Percentiles rank a stretch among this genome's conserved stretches.
phyloP scores from a whole-genome alignment of 2,797 vertebrate species.

The Caiman crocodilus region DNA sequence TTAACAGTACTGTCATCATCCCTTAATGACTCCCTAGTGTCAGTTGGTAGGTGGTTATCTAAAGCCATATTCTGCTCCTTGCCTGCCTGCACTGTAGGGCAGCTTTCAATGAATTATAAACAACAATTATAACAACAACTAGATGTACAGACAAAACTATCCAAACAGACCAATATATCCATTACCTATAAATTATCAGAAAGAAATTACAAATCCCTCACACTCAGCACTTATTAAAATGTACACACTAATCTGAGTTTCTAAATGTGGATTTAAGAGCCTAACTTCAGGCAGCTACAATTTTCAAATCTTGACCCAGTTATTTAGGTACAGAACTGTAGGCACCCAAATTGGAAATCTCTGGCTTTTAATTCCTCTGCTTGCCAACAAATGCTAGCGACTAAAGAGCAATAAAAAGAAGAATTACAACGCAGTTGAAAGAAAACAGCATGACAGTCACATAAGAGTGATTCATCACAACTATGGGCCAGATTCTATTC shows the following conservation, averaged over 20 bases:
- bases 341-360: neutral
- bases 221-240: neutral
- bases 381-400: neutral
- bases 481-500: too few relatives aligned
- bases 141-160: neutral
- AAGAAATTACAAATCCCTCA: neutral
- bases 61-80: neutral
- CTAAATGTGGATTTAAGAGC: neutral
- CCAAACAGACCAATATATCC: neutral
- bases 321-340: neutral
- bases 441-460: neutral
- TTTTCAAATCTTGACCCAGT: neutral
- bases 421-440: neutral
- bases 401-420: neutral
- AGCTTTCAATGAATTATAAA: neutral
- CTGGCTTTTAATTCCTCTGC: neutral
- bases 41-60: neutral
- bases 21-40: neutral
- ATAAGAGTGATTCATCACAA: too few relatives aligned
- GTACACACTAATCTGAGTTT: rapidly evolving
- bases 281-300: neutral
- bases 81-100: neutral
- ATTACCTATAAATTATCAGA: too few relatives aligned
- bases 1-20: neutral
- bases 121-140: neutral